Evolutionary conservation across 2,888 invertebrate genomes (phyloP).

Genomic region (Spodoptera picta): DNA sequence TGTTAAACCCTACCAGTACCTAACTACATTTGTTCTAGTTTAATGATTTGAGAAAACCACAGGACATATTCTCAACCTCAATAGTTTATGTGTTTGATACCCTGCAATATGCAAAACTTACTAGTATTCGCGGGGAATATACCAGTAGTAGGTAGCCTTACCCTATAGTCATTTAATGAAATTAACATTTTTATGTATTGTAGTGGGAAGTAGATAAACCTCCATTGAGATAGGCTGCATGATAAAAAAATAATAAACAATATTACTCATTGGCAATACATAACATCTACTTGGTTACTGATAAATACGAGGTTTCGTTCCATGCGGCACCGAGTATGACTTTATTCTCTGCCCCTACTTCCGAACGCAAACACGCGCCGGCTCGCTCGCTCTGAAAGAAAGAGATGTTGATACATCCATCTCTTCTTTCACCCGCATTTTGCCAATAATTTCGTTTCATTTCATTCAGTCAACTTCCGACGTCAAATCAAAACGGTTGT

Average conservation of each 20-base stretch:
- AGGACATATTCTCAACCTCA: too few species aligned
- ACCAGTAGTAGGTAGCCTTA: too few species aligned
- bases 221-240: background rate
- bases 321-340: constrained; percentile 4
- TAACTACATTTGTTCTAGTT: too few species aligned
- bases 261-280: constrained; percentile 52
- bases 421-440: constrained; percentile 77
- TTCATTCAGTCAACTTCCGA: constrained; percentile 80
- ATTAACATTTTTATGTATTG: too few species aligned
- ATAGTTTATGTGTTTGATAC: too few species aligned
- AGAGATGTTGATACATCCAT: constrained; percentile 71
- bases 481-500: constrained; percentile 72
- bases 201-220: background rate
- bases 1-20: too few species aligned
- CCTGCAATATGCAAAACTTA: too few species aligned
- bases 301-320: constrained; percentile 1
- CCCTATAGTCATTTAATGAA: background rate
- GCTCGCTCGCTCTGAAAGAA: constrained; percentile 81
- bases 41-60: too few species aligned
- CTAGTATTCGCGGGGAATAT: too few species aligned
- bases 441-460: constrained; percentile 77
- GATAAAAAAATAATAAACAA: background rate
- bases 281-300: background rate
- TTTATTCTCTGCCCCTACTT: constrained; percentile 58
- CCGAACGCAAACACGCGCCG: constrained; percentile 70